A percentile compares a stretch with the other conserved stretches of the same genome.
These are phyloP conservation scores for Strongylocentrotus purpuratus DNA, from an alignment of 35 echinoderm and acorn worm species.

Conservation along the genomic window DNA sequence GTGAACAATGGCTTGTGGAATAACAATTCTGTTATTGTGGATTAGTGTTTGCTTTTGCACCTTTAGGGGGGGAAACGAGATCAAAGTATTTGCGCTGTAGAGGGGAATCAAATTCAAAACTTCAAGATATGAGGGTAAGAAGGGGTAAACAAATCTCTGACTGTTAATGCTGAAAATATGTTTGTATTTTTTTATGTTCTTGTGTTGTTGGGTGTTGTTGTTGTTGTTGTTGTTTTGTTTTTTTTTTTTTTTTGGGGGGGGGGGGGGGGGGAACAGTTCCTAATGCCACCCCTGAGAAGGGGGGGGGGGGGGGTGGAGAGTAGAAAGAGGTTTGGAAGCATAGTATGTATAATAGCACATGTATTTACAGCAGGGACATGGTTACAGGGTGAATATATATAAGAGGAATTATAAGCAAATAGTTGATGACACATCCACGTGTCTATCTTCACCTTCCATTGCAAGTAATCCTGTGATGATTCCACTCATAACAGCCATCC, in stretches of 20 bases:
- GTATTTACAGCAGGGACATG: too few relatives aligned
- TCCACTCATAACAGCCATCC: neutral
- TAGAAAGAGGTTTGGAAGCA: too few relatives aligned
- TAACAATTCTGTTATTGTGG: neutral
- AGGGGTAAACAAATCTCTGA: too few relatives aligned
- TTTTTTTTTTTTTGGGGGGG: too few relatives aligned
- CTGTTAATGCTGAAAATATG: too few relatives aligned
- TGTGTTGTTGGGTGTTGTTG: too few relatives aligned
- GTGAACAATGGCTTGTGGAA: neutral
- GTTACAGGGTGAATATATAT: neutral
- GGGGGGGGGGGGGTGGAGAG: neutral
- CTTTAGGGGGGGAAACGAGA: neutral
- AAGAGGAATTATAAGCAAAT: neutral
- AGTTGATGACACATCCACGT: neutral
- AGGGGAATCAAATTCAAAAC: too few relatives aligned
- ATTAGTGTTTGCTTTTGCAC: neutral
- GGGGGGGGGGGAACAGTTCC: too few relatives aligned
- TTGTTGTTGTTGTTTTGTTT: too few relatives aligned
- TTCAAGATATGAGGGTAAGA: too few relatives aligned
- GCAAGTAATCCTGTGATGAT: conserved; percentile 8
- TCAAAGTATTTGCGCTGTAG: neutral
- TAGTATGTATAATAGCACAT: too few relatives aligned
- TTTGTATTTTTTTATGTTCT: too few relatives aligned
- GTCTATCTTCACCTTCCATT: neutral
- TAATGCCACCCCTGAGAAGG: neutral